Percentiles rank a stretch among this genome's conserved stretches.
These are phyloP conservation scores for Neocloeon triangulifer DNA, from an alignment of 1,140 invertebrate species.

Conservation along the genomic window DNA sequence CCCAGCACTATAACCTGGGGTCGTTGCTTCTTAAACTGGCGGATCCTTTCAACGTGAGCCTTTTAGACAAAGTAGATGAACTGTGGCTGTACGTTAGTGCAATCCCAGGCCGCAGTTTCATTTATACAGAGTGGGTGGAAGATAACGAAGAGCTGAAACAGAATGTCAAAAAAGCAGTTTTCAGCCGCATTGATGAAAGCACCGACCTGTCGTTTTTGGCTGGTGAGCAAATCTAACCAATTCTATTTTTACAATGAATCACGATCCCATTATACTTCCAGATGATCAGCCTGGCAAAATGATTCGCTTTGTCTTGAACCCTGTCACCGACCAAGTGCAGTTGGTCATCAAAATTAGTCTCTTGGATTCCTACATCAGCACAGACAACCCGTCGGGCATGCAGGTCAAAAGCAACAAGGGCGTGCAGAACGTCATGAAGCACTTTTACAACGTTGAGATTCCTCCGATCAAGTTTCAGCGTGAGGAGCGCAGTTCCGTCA, in stretches of 20 bases:
- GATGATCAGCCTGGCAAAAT: constrained; percentile 6
- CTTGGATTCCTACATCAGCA: too few relatives aligned
- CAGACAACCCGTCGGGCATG: too few relatives aligned
- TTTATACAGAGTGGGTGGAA: constrained; percentile 16
- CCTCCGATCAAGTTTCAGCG: background rate
- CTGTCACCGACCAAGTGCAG: background rate
- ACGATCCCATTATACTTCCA: constrained; percentile 7
- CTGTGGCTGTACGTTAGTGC: constrained; percentile 17
- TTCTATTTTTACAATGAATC: constrained; percentile 8
- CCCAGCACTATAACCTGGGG: too few relatives aligned
- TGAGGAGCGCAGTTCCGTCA: background rate
- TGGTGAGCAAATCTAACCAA: constrained; percentile 6
- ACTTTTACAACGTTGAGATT: constrained; percentile 1
- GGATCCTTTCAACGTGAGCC: too few relatives aligned
- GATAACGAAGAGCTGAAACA: constrained; percentile 8
- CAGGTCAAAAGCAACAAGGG: background rate
- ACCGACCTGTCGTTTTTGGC: constrained; percentile 9
- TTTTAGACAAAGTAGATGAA: constrained; percentile 10
- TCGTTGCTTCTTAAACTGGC: too few relatives aligned
- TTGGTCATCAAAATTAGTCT: background rate
- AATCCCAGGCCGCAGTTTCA: constrained; percentile 11
- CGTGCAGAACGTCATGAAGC: constrained; percentile 1
- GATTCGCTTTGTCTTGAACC: background rate
- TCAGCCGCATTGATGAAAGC: constrained; percentile 10
- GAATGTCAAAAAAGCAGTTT: constrained; percentile 8